Evolutionary conservation across 1,140 invertebrate species (phyloP), one percentile per base, ranked within the genome.

Genomic region (Probaryconus sp.): DNA sequence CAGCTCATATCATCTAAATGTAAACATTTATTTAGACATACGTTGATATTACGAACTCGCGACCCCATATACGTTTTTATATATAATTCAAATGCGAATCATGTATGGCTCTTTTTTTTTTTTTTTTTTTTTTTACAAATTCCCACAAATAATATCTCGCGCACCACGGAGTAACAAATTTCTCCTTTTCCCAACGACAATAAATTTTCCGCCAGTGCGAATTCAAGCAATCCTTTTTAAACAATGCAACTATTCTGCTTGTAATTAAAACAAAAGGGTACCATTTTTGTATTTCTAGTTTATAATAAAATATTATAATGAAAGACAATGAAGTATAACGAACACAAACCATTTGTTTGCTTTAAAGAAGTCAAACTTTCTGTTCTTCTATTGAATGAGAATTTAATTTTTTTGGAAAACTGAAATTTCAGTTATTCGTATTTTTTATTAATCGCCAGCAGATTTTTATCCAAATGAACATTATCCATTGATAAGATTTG

Each of bases 181-280:
- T 16, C 51, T 58, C 43, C 33, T 53, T 31, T 43, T 43, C 51
- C 35, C 31, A 9, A 20, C 51, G 5, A 68, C 58, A 68, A 68
- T n/a, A n/a, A 68, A 56, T 68, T 50, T n/a, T 3, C 5, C 37
- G 16, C 1, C 30, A 33, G 35, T 33, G 43, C 64, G 58, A 68
- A 68, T 68, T 68, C 64, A 18, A 43, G 51, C 64, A 56, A 68
- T 68, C 64, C 64, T 68, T 56, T 68, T 35, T 53, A n/a, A 37
- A 68, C 64, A 68, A 48, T 50, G 51, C 64, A 10, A 33, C 64
- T 21, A 28, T 56, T 56, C 43, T 42, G 16, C n/a, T 50, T 53
- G 58, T 68, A 68, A 68, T 68, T 68, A 68, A 68, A 68, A 68
- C 64, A 45, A 53, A 56, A 68, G 50, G 58, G 50, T 42, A 43